These are phyloP conservation scores for Melanotaenia parkinsoni DNA, from an alignment of 2,797 vertebrate genomes.

Conservation along the genomic window DNA sequence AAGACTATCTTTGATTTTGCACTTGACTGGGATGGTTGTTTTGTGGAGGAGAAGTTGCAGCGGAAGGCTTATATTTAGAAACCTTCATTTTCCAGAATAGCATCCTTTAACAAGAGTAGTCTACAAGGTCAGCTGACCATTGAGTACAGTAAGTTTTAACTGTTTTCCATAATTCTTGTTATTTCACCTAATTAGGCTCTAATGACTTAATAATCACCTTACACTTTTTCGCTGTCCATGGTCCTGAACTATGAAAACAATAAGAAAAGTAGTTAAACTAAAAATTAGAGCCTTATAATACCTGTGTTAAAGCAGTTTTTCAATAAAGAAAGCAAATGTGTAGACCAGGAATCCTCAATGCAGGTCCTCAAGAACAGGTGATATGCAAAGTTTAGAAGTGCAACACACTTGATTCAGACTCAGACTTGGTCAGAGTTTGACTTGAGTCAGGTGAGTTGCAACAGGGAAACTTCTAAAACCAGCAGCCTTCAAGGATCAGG, in stretches of 20 bases:
- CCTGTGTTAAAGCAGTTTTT: not conserved
- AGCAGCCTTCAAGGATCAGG: not conserved
- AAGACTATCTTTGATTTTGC: not conserved
- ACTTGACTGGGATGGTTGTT: not conserved
- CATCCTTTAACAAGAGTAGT: not conserved
- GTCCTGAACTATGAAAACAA: constrained; percentile 4
- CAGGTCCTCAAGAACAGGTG: not conserved
- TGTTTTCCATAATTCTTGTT: not conserved
- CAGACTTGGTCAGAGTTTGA: no score
- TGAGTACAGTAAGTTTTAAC: not conserved
- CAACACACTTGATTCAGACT: not conserved
- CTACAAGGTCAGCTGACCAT: not conserved
- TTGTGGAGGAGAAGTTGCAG: not conserved
- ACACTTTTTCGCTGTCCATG: not conserved
- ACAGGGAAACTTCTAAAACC: not conserved
- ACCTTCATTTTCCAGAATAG: not conserved
- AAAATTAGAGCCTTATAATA: not conserved
- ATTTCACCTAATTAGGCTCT: no score
- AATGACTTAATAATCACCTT: not conserved
- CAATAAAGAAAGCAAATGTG: not conserved
- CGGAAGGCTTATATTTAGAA: not conserved
- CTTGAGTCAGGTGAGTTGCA: no score
- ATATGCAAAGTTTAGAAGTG: not conserved
- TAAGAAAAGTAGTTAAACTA: not conserved
- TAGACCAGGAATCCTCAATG: not conserved